Percentiles rank a stretch among this genome's conserved stretches.
These are phyloP conservation scores for Kryptolebias ocellatus DNA, from an alignment of 2,797 vertebrate genomes.

Conservation along the genomic window DNA sequence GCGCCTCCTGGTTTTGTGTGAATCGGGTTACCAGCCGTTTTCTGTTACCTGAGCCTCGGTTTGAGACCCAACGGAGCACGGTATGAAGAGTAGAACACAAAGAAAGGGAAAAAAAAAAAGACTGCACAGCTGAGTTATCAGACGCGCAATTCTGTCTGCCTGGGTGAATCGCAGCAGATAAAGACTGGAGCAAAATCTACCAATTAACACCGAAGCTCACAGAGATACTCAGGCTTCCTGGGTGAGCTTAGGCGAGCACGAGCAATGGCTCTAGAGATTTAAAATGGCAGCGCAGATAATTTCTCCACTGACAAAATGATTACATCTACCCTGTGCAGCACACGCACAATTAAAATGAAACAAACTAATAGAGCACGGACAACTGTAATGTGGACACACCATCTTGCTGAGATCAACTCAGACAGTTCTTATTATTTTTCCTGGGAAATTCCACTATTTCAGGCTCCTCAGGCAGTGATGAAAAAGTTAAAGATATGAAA, in stretches of 20 bases:
- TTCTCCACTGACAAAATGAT: slow-evolving; percentile 26
- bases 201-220: slow-evolving; percentile 19
- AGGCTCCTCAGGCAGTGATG: slow-evolving; percentile 28
- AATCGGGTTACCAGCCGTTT: slow-evolving; percentile 76
- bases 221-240: slow-evolving; percentile 3
- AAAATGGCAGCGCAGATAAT: slow-evolving; percentile 20
- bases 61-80: slow-evolving; percentile 37
- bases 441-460: slow-evolving; percentile 21
- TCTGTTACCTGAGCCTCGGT: slow-evolving; percentile 72
- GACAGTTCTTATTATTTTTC: slow-evolving; percentile 15
- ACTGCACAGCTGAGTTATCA: too few species aligned
- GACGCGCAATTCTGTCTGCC: slow-evolving; percentile 20
- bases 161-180: slow-evolving; percentile 34
- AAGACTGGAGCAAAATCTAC: slow-evolving; percentile 24
- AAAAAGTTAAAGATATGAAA: slow-evolving; percentile 32
- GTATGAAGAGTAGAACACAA: slow-evolving; percentile 12
- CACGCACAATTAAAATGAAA: slow-evolving; percentile 26
- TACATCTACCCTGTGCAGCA: slow-evolving; percentile 16
- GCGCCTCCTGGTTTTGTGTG: slow-evolving; percentile 68
- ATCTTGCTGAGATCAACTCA: slow-evolving; percentile 21
- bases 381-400: slow-evolving; percentile 16
- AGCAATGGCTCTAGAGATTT: slow-evolving; percentile 33
- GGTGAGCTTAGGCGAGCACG: slow-evolving; percentile 14
- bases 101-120: not conserved
- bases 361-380: slow-evolving; percentile 14